A percentile compares a stretch with the other conserved stretches of the same genome.
These are phyloP conservation scores for Pipistrellus pygmaeus DNA, from an alignment of 2,797 vertebrate genomes.

Conservation along the genomic window DNA sequence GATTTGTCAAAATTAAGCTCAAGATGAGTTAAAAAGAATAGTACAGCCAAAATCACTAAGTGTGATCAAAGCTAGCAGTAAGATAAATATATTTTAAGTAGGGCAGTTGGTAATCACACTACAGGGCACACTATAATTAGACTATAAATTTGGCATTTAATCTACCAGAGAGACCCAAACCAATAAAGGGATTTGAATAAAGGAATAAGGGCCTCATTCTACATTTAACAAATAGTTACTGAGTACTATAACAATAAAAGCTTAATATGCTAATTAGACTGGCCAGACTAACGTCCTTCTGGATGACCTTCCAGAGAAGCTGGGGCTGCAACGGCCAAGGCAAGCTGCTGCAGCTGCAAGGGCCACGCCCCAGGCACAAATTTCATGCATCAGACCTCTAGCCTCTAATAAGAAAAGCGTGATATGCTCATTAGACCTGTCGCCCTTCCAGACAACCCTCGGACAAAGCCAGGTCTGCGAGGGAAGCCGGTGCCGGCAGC, in stretches of 20 bases:
- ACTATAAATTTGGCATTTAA: neutral
- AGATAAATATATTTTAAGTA: neutral
- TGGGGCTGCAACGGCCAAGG: too few species aligned
- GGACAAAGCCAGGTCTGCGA: too few species aligned
- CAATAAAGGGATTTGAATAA: neutral
- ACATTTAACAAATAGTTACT: neutral
- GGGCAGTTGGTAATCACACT: neutral
- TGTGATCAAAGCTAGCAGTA: neutral
- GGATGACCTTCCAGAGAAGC: too few species aligned
- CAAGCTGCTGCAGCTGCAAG: too few species aligned
- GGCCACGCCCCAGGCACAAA: too few species aligned
- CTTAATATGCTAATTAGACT: too few species aligned
- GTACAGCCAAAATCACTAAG: neutral
- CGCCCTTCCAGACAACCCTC: too few species aligned
- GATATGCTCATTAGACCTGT: too few species aligned
- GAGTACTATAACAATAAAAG: neutral
- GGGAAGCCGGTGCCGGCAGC: too few species aligned
- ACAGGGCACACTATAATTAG: neutral
- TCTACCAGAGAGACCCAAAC: neutral
- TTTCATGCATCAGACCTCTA: too few species aligned
- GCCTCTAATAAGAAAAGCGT: too few species aligned
- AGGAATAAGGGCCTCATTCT: neutral
- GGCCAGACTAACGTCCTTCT: too few species aligned
- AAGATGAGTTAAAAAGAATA: slow-evolving; percentile 35
- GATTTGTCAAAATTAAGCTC: slow-evolving; percentile 32